phyloP scores from a whole-genome alignment of 2,113 vertebrate species.

The Leucosticte australis region DNA sequence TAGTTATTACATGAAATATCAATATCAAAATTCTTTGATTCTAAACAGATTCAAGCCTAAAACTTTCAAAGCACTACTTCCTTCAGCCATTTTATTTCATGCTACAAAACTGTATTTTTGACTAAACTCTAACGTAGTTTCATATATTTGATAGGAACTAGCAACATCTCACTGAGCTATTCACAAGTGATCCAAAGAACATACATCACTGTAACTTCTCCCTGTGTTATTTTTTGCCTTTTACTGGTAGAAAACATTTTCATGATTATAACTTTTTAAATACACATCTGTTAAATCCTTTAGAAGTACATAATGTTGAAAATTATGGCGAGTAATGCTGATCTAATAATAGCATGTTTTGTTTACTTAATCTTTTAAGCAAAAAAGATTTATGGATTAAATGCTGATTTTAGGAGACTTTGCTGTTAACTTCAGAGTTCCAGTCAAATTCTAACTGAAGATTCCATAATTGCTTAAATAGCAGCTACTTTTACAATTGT shows the following conservation, averaged over 20 bases:
- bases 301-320: not conserved
- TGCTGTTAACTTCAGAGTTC: not conserved
- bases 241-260: not conserved
- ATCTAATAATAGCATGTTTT: not conserved
- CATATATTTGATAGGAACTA: not conserved
- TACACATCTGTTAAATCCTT: not conserved
- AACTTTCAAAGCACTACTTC: not conserved
- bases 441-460: constrained; percentile 25
- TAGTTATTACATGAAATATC: not conserved
- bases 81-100: not conserved
- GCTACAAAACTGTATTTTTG: not conserved
- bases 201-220: not conserved
- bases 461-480: constrained; percentile 38
- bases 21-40: not conserved
- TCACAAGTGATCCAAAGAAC: not conserved
- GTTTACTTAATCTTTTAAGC: not conserved
- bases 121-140: not conserved
- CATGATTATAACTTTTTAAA: not conserved
- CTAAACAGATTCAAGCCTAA: not conserved
- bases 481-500: constrained; percentile 56
- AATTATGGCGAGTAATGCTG: not conserved
- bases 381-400: not conserved
- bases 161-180: not conserved
- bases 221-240: not conserved
- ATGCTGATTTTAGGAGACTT: not conserved